A percentile compares a stretch with the other conserved stretches of the same genome.
phyloP scores from a whole-genome alignment of 2,113 vertebrate genomes.

The Hippolais icterina region DNA sequence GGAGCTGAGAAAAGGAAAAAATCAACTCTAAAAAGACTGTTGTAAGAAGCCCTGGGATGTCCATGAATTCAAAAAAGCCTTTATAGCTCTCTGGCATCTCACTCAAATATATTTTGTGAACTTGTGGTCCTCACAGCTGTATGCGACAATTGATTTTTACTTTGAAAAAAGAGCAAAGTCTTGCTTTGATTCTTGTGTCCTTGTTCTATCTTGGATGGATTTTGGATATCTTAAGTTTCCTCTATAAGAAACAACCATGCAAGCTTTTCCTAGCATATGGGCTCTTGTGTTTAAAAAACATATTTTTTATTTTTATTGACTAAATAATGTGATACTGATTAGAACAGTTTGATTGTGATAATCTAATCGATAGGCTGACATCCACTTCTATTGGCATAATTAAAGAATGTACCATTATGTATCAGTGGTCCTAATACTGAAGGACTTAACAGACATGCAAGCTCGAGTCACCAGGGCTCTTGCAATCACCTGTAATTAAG shows the following conservation, averaged over 20 bases:
- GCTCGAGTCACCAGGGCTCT: neutral
- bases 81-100: conserved; percentile 3
- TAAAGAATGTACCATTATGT: neutral
- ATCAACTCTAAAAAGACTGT: neutral
- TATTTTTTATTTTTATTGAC: neutral
- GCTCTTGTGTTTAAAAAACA: neutral
- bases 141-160: neutral
- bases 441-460: neutral
- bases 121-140: neutral
- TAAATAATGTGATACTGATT: neutral
- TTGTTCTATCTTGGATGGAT: neutral
- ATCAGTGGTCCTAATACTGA: neutral
- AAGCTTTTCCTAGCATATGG: neutral
- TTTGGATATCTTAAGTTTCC: neutral
- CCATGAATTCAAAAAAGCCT: neutral
- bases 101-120: neutral
- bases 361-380: neutral
- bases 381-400: neutral
- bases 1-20: neutral
- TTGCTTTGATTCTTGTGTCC: neutral
- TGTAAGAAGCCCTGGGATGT: conserved; percentile 1
- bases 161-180: conserved; percentile 11
- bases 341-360: neutral
- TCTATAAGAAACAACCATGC: neutral
- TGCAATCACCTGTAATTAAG: neutral